Percentiles rank a stretch among this genome's conserved stretches.
Conservation (phyloP, 2,888 invertebrate species). For the Leptinotarsa tumamoca region DNA sequence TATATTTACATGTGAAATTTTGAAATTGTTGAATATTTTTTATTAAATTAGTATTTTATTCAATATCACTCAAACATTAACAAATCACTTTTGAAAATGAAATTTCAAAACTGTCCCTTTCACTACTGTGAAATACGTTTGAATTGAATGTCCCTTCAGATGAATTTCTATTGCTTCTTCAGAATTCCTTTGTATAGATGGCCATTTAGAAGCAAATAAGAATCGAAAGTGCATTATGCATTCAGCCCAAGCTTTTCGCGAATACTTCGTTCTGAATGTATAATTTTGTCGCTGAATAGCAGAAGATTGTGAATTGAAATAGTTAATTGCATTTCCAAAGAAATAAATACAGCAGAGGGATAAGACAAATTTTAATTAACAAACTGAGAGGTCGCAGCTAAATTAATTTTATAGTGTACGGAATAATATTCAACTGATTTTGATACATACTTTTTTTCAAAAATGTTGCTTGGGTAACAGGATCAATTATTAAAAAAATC, state of each 20-base stretch:
- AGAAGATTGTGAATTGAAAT: slow-evolving; percentile 12
- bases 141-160: neutral
- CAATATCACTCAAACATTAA: no score
- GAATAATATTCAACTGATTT: no score
- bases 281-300: slow-evolving; percentile 16
- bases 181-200: slow-evolving; percentile 5
- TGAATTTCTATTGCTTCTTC: neutral
- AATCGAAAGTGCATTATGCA: slow-evolving; percentile 14
- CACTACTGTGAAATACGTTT: neutral
- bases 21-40: neutral
- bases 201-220: slow-evolving; percentile 8
- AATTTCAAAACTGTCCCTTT: neutral
- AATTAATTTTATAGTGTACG: neutral
- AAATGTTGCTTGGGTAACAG: no score
- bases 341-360: neutral
- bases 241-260: neutral
- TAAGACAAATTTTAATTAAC: neutral
- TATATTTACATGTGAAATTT: neutral
- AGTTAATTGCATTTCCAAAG: slow-evolving; percentile 14
- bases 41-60: no score
- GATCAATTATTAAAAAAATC: no score
- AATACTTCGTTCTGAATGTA: slow-evolving; percentile 12
- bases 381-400: neutral
- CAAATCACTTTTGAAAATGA: no score
- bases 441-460: no score